Conservation (phyloP, 30 jellyfish, hydroid and myxozoan genomes). For the Hydra vulgaris region DNA sequence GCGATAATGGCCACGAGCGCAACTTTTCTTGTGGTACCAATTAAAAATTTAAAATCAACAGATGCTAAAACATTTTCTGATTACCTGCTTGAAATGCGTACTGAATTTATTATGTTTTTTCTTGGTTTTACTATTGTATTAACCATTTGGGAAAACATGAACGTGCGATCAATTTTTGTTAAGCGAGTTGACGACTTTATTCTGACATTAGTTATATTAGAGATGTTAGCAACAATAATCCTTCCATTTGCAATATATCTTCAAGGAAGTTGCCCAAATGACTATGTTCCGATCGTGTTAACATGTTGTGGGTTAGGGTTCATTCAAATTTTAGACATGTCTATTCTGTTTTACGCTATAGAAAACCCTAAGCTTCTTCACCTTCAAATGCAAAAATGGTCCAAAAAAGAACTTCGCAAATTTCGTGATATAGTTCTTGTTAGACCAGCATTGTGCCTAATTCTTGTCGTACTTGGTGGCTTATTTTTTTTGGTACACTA, state of each 20-base stretch:
- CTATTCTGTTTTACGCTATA: constrained; percentile 11
- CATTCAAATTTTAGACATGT: constrained; percentile 12
- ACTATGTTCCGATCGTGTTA: constrained; percentile 1
- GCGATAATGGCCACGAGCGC: constrained; percentile 36
- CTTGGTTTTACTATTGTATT: constrained; percentile 25
- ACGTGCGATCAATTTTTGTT: constrained; percentile 26
- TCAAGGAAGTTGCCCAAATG: constrained; percentile 17
- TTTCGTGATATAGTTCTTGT: constrained; percentile 1
- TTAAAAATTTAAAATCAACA: background rate
- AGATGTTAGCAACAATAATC: background rate
- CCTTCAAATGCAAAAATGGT: constrained; percentile 18
- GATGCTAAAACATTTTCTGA: background rate
- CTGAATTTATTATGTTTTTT: constrained; percentile 21
- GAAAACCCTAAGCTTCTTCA: constrained; percentile 17
- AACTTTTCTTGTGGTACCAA: constrained; percentile 18
- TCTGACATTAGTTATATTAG: background rate
- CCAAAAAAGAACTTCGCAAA: constrained; percentile 4
- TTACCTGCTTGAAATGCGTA: background rate
- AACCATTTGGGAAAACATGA: constrained; percentile 30
- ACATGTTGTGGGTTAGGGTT: background rate
- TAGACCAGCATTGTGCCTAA: constrained; percentile 4
- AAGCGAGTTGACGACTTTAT: constrained; percentile 23
- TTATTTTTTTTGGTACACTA: background rate
- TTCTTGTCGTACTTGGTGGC: constrained; percentile 20
- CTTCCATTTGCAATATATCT: constrained; percentile 27